These are phyloP conservation scores for Chaetura pelagica DNA, from an alignment of 2,113 vertebrate genomes.

Conservation along the genomic window DNA sequence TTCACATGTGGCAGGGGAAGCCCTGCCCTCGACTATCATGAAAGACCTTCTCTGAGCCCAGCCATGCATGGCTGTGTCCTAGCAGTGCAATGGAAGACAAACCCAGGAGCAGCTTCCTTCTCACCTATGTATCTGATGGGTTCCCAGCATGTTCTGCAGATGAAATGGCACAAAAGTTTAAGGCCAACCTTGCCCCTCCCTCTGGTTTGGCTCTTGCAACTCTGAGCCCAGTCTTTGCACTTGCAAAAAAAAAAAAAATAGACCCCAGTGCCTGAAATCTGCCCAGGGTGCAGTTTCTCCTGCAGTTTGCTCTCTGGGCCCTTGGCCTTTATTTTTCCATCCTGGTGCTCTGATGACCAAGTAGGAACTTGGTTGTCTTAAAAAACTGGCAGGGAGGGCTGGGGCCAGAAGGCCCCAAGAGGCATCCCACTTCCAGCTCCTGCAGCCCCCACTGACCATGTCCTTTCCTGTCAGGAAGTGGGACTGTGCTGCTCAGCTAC, in stretches of 20 bases:
- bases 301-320: background rate
- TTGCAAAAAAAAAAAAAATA: background rate
- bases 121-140: background rate
- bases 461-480: background rate
- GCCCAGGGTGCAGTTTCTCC: background rate
- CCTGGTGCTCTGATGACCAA: slow-evolving; percentile 32
- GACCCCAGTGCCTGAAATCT: background rate
- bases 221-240: background rate
- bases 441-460: accelerated
- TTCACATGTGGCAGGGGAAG: background rate
- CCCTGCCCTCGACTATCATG: background rate
- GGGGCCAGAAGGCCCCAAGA: background rate
- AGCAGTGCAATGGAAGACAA: accelerated
- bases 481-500: background rate
- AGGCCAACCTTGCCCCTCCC: background rate
- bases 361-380: background rate
- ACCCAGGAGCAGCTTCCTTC: background rate
- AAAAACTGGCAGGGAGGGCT: background rate
- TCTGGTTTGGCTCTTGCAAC: background rate
- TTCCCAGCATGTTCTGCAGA: background rate
- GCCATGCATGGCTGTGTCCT: background rate
- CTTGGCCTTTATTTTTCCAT: background rate
- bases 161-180: background rate
- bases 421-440: background rate
- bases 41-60: slow-evolving; percentile 56